Evolutionary conservation across 2,113 vertebrate species (phyloP), one percentile per base, ranked within the genome.

Genomic region (Herpailurus yagouaroundi): DNA sequence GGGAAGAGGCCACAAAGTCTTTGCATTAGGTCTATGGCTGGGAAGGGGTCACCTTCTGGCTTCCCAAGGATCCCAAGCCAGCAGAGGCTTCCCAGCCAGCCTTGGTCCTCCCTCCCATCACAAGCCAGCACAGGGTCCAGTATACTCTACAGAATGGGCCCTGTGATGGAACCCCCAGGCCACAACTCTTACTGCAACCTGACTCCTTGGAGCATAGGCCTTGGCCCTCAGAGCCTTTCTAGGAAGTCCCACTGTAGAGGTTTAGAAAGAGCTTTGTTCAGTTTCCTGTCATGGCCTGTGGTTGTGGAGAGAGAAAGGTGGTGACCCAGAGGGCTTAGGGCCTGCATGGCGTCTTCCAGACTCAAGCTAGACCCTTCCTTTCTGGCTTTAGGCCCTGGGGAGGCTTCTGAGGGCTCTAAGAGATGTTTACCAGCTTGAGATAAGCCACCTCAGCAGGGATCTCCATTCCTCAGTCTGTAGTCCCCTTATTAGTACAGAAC

Each of bases 231-330:
- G 60, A 73, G 52, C 60, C n/a, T 63, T 73, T 36, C 41, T 66
- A 48, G 48, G n/a, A 81, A 95, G 83, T 79, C 33, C 48, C 60
- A 50, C 13, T 13, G 1, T 57, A 55, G 79, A 95, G 45, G 5
- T 79, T 74, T 91, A 84, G 25, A 91, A 94, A 80, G 74, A 73
- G 48, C 48, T 79, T 84, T 91, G 52, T 48, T 95, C 57, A 81
- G n/a, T 87, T 95, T 94, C 86, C 82, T 80, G 36, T 86, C 23
- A 52, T 52, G 73, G n/a, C 25, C 48, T 66, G 31, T 66, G 82
- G 38, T 86, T 25, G 38, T 57, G 3, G 74, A 96, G 64, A 80
- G 64, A 82, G 73, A 23, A 60, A 52, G n/a, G 52, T 36, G 21
- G 60, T 94, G 52, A 71, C 48, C 31, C 63, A 55, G 66, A 84